Conservation (phyloP, 23 tunicate genomes). For the Clavelina lepadiformis region DNA sequence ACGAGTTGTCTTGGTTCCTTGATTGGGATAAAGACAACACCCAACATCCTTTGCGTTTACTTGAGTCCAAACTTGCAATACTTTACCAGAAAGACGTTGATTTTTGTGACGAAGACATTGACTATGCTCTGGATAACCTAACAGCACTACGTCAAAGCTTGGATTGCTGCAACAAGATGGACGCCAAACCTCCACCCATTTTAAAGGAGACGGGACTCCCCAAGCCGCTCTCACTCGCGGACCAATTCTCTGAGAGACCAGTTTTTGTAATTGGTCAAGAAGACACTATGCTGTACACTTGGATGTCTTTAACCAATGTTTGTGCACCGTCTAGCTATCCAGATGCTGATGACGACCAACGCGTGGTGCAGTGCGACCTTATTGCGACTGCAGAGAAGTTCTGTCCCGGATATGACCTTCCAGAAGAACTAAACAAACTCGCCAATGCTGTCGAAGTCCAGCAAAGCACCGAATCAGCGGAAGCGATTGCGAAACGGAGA, state of each 20-base stretch:
- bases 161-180: neutral
- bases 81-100: neutral
- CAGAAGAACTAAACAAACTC: slow-evolving; percentile 48
- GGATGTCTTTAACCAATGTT: slow-evolving; percentile 33
- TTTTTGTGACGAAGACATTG: slow-evolving; percentile 15
- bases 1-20: slow-evolving; percentile 15
- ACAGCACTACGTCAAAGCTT: slow-evolving; percentile 53
- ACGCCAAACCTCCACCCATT: slow-evolving; percentile 1
- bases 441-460: slow-evolving; percentile 60
- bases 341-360: slow-evolving; percentile 5
- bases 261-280: slow-evolving; percentile 35
- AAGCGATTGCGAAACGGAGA: slow-evolving; percentile 39
- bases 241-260: slow-evolving; percentile 48
- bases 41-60: slow-evolving; percentile 21
- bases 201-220: slow-evolving; percentile 13
- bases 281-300: slow-evolving; percentile 26
- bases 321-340: neutral
- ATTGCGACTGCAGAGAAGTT: slow-evolving; percentile 62
- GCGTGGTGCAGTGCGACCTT: slow-evolving; percentile 53
- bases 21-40: slow-evolving; percentile 12
- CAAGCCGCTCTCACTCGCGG: slow-evolving; percentile 29
- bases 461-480: slow-evolving; percentile 43
- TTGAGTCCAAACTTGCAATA: slow-evolving; percentile 19
- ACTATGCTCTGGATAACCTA: slow-evolving; percentile 17
- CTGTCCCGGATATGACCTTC: slow-evolving; percentile 67